Conservation (phyloP, 2,113 vertebrate genomes). For the Collichthys lucidus region DNA sequence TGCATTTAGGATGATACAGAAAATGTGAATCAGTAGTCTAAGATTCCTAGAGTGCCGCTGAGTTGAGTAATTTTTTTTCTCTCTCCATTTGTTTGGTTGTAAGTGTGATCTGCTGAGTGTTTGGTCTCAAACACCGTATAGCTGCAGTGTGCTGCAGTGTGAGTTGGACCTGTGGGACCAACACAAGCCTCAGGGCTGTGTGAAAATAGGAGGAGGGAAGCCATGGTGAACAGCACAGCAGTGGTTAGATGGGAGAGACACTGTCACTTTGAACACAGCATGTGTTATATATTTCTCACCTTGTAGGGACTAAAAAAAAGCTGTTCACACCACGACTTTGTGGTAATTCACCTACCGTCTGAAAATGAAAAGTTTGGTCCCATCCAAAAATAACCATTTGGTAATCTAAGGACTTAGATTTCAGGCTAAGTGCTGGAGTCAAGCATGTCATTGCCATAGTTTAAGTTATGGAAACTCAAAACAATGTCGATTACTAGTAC, state of each 20-base stretch:
- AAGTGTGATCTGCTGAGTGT: constrained; percentile 63
- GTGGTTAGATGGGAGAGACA: constrained; percentile 29
- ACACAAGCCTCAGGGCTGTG: constrained; percentile 52
- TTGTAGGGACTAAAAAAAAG: not conserved
- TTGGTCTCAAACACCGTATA: constrained; percentile 48
- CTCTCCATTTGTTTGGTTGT: not conserved
- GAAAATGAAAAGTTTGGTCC: not conserved
- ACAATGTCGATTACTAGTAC: not conserved
- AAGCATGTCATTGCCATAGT: no score
- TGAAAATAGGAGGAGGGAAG: constrained; percentile 44
- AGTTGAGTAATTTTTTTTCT: not conserved
- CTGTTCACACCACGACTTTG: not conserved
- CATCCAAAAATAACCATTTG: no score
- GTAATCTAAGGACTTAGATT: no score
- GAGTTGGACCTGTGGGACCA: constrained; percentile 66
- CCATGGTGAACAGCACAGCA: constrained; percentile 24
- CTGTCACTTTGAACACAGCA: constrained; percentile 7
- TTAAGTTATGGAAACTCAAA: not conserved
- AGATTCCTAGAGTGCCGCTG: constrained; percentile 32
- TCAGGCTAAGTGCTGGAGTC: no score
- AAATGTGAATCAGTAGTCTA: not conserved
- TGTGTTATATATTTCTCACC: not conserved
- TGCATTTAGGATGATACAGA: not conserved
- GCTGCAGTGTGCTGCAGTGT: constrained; percentile 75
- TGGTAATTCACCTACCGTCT: not conserved